Base-by-base conservation (phyloP, 2,797 vertebrate genomes). In the Chromis chromis region DNA sequence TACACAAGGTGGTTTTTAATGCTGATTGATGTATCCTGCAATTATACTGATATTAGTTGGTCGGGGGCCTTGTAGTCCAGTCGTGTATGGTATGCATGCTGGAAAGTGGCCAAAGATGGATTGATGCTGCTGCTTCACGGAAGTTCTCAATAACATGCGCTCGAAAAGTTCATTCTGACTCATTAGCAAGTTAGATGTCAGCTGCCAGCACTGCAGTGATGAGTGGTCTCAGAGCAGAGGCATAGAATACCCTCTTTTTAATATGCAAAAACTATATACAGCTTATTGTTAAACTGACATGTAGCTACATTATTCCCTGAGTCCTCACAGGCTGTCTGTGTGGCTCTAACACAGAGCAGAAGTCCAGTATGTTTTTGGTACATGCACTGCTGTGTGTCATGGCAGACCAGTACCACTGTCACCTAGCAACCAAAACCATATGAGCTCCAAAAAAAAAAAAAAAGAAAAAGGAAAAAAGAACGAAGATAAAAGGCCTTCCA, bases 401-500 rank as follows among this genome's bases (percentile, higher is more conserved):
- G 33, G 10, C 13, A 48, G 27, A 17, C 33, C 55, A 2, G 25
- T 53, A 31, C 8, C 24, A 49, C 60, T 31, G 65, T 83, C 65
- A 73, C 79, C 62, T 64, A 76, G 83, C 76, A 85, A 85, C 72
- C 61, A 14, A 53, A 58, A 48, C 25, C 48, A 62, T 27, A 31
- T n/a, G 52, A 64, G 36, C 63, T 67, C 59, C 27, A 28, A 46
- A 62, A 25, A 7, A 27, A 40, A 40, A 40, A 65, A 56, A 16
- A 5, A 55, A 6, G 5, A 31, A 31, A 31, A 25, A 4, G 25
- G 4, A 25, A 62, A 36, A 62, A 7, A 11, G 7, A 31, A 40
- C 44, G 65, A 60, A 52, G 65, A 60, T 12, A 6, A 50, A 57
- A 44, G 3, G 0, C 12, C 2, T 5, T 40, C 31, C 16, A 42